Evolutionary conservation across 1,140 invertebrate genomes (phyloP), one percentile per base, ranked within the genome.

Genomic region (Macrosteles quadrilineatus): DNA sequence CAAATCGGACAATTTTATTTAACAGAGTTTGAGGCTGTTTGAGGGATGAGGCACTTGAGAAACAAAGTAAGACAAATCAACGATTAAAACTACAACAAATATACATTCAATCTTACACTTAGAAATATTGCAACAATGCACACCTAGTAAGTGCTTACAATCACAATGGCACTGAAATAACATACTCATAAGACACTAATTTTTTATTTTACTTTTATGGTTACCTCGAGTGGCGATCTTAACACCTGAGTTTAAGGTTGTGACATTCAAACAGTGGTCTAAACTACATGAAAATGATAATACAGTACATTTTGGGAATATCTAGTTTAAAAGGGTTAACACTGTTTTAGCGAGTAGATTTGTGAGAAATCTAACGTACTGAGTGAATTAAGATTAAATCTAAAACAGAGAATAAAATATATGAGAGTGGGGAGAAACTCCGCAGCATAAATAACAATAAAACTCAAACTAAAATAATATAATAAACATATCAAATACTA

Each of bases 11-110:
- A 50, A n/a, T 19, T 50, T 50, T n/a, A n/a, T n/a, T n/a, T 50
- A 50, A 50, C 32, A 36, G 47, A 50, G 47, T 19, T 50, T 50
- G 47, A 50, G 47, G 47, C 47, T 3, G n/a, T 50, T 50, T 6
- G 47, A 23, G n/a, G 17, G 25, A 62, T 62, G 57, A 62, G 57
- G 57, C 57, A 62, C 57, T 62, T 62, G 57, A 62, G 57, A 62
- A 62, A 62, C 23, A 9, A 62, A 19, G 29, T 62, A 19, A 62
- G 23, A 62, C 21, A 62, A 62, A 29, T 50, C 47, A 50, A 62
- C 23, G 23, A 29, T 62, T 29, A 29, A 62, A 62, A 62, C 29
- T 62, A 62, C 57, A 62, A 62, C 57, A 62, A 62, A 62, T 62
- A 62, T 31, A 43, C 21, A 23, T 50, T 19, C 47, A 3, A 50